Percentiles rank a stretch among this genome's conserved stretches.
phyloP scores from a whole-genome alignment of 2,113 vertebrate species.

The Sylvietta virens region DNA sequence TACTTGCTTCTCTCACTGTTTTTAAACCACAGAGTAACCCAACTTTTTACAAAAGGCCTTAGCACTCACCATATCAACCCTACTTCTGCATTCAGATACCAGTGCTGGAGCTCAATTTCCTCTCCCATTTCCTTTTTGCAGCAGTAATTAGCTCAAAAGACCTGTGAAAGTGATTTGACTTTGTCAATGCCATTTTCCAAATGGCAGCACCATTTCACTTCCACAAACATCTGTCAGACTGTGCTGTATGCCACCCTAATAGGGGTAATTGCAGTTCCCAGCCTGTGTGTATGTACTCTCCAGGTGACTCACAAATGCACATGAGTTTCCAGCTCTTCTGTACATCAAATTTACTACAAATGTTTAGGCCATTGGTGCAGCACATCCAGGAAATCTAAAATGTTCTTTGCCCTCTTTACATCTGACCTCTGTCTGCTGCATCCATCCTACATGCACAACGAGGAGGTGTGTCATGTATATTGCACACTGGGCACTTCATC shows the following conservation, averaged over 20 bases:
- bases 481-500: background rate
- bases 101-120: background rate
- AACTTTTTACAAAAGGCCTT: background rate
- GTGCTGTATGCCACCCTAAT: background rate
- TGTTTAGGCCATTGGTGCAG: background rate
- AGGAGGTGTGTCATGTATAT: background rate
- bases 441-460: background rate
- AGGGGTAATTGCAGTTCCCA: background rate
- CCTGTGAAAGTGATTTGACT: background rate
- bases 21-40: background rate
- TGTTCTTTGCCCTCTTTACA: background rate
- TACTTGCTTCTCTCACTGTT: background rate
- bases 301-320: background rate
- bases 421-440: background rate
- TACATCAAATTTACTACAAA: background rate
- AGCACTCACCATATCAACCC: too few species aligned
- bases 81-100: background rate
- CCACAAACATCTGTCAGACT: background rate
- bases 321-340: background rate
- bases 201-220: background rate
- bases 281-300: background rate
- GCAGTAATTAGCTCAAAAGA: background rate
- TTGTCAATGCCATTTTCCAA: background rate
- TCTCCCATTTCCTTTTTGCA: background rate
- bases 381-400: background rate